Base-by-base conservation (phyloP, 2,888 invertebrate genomes). In the Eupithecia subfuscata region DNA sequence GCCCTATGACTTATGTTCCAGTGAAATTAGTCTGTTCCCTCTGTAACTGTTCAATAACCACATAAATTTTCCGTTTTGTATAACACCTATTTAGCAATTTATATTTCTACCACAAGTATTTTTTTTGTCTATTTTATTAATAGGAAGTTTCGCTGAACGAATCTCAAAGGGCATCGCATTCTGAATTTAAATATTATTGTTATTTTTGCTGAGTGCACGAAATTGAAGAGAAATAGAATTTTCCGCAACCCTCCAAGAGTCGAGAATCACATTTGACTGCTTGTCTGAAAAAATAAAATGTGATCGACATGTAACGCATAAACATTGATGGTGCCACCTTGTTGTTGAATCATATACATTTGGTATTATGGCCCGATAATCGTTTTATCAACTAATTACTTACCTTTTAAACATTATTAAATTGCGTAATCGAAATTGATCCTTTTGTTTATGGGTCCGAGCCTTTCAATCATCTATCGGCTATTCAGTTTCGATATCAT, bases 391-490 rank as follows among this genome's bases (percentile, higher is more conserved):
- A 86, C 90, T 94, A 94, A 94, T 94, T 93, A 94, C 90, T 89
- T 88, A 82, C 82, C 85, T 83, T 83, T 81, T 76, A 79, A 84
- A 85, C 85, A 89, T 88, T 88, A 90, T 92, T 92, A 94, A 92
- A 92, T 93, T 91, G 91, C 91, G 91, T 93, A 92, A 94, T 91
- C 92, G 86, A 91, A 92, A 92, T 92, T 88, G 92, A 92, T 92
- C 91, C 94, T 93, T 94, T 94, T 94, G 94, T 93, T 93, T 94
- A 94, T 94, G 92, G 91, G 90, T 91, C 89, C 89, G 93, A 94
- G 94, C 94, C 94, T 94, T 94, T 94, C 94, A 94, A 94, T 94
- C 94, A 93, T 94, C 94, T 94, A 94, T 93, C 92, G 91, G 88
- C 91, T 92, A 94, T 93, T 93, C 91, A 91, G 93, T 91, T 91